Base-by-base conservation (phyloP, 2,888 invertebrate species). In the Furcula furcula region DNA sequence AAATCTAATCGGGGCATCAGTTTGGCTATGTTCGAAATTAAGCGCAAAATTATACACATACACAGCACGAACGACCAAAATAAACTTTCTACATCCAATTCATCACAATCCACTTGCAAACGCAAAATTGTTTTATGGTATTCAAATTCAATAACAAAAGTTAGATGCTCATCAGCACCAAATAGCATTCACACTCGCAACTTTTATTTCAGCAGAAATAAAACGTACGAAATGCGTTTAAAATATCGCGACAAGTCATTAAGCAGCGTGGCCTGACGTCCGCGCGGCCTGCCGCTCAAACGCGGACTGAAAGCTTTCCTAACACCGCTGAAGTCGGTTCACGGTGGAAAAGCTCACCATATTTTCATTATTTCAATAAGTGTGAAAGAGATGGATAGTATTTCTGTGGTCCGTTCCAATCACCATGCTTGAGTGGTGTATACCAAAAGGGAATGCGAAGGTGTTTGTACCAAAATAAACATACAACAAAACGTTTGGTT, bases 391-490 rank as follows among this genome's bases (percentile, higher is more conserved):
- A 81, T 32, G 36, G 38, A 25, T 38, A 42, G 63, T 25, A 33
- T 63, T 53, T 45, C 23, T 40, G 36, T 31, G 46, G 58, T 43
- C 35, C 45, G 34, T 44, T 55, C 51, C 19, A 42, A 46, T 46
- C 36, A 40, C 45, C 60, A 68, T 65, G 66, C 67, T 65, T 49
- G 54, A 62, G 54, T 59, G 47, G 52, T 51, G 58, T 64, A 58
- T 62, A 66, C 65, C 64, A 67, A 66, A 80, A 74, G 75, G 73
- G 81, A 82, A 79, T 72, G 66, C 54, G 55, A 76, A 76, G 70
- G 77, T 80, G 71, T 67, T 67, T 46, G 72, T 70, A 78, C 77
- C 73, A 82, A 84, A 85, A 85, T 83, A 83, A 82, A 82, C 80
- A 76, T 76, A 65, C 68, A 70, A 44, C 61, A 49, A 54, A 55